phyloP scores from a whole-genome alignment of 2,888 invertebrate species.

The Phasia obesa region DNA sequence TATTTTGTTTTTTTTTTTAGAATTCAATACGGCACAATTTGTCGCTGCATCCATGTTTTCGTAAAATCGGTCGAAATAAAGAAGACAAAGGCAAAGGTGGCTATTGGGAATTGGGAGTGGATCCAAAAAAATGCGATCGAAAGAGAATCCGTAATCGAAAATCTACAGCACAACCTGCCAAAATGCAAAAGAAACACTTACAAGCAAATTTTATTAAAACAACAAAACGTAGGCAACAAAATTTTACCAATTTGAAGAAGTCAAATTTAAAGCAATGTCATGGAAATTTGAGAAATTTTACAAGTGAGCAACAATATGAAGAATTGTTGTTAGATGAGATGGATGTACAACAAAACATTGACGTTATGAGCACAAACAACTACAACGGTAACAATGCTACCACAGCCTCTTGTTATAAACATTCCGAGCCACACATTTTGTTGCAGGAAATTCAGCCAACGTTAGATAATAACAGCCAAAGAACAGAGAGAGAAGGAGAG shows the following conservation, averaged over 20 bases:
- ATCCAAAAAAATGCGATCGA: conserved; percentile 80
- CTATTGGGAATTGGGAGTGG: conserved; percentile 82
- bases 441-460: neutral
- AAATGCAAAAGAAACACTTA: conserved; percentile 43
- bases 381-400: neutral
- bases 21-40: conserved; percentile 82
- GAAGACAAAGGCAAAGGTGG: conserved; percentile 82
- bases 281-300: neutral
- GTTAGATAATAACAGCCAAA: neutral
- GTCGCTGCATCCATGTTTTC: conserved; percentile 81
- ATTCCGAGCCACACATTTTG: neutral
- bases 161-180: conserved; percentile 37
- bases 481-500: neutral
- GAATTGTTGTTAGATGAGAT: conserved; percentile 69
- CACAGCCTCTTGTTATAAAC: neutral
- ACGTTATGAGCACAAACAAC: conserved; percentile 51
- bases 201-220: conserved; percentile 41
- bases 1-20: conserved; percentile 71
- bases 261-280: neutral
- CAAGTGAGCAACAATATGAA: conserved; percentile 22
- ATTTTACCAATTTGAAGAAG: conserved; percentile 7
- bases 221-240: conserved; percentile 24
- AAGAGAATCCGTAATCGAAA: conserved; percentile 80
- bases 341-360: conserved; percentile 72
- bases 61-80: conserved; percentile 81